Evolutionary conservation across 2,888 invertebrate species (phyloP).

Genomic region (Drosophila atripex): DNA sequence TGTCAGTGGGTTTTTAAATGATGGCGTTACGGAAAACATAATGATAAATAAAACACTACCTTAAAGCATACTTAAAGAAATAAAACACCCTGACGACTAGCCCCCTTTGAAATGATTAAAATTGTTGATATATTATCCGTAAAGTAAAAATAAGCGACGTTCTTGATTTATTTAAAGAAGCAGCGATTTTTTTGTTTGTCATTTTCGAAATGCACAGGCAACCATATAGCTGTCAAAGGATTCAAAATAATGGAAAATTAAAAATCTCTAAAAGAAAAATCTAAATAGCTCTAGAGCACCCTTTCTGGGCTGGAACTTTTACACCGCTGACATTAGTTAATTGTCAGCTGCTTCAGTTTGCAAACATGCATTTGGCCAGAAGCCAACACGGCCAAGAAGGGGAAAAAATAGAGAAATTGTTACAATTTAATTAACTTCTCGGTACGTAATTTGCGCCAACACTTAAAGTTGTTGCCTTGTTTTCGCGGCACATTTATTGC

Average conservation of each 20-base stretch:
- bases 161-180: too few species aligned
- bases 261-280: too few species aligned
- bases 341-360: conserved; percentile 55
- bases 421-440: conserved; percentile 76
- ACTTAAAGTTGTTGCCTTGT: conserved; percentile 58
- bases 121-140: too few species aligned
- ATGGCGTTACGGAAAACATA: conserved; percentile 34
- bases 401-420: conserved; percentile 49
- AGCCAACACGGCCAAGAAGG: conserved; percentile 63
- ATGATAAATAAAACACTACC: conserved; percentile 40
- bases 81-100: too few species aligned
- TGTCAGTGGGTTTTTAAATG: conserved; percentile 51
- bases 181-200: too few species aligned
- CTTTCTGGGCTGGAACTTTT: conserved; percentile 41
- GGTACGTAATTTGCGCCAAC: conserved; percentile 51
- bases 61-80: background rate
- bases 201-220: too few species aligned
- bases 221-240: background rate
- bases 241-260: background rate
- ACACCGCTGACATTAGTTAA: conserved; percentile 72
- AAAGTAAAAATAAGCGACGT: too few species aligned
- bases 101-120: too few species aligned
- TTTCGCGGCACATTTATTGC: background rate
- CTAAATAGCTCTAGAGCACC: too few species aligned
- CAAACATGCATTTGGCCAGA: conserved; percentile 75